Percentiles rank a stretch among this genome's conserved stretches.
phyloP scores from a whole-genome alignment of 2,113 vertebrate species.

The Mixornis gularis region DNA sequence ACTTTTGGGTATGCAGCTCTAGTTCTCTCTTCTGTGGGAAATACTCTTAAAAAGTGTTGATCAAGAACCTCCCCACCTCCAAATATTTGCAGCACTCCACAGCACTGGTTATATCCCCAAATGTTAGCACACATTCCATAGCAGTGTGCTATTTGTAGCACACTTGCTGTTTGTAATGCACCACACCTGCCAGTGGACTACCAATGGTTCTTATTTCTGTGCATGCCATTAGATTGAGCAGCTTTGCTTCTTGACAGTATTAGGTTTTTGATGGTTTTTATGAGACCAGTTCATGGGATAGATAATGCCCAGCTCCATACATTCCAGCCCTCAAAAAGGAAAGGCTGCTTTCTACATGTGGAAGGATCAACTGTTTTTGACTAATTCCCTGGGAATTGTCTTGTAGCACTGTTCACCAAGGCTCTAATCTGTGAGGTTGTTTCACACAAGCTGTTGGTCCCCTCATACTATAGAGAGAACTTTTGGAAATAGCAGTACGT shows the following conservation, averaged over 20 bases:
- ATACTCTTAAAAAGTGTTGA: neutral
- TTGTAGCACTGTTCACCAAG: neutral
- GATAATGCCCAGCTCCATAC: neutral
- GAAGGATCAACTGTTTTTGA: neutral
- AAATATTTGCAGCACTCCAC: neutral
- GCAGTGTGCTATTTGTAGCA: neutral
- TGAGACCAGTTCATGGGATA: neutral
- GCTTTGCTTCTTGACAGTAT: neutral
- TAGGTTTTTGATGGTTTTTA: neutral
- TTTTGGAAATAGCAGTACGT: neutral
- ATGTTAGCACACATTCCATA: rapidly evolving
- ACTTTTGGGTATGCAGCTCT: rapidly evolving
- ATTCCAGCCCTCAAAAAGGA: neutral
- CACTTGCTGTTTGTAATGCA: neutral
- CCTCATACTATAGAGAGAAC: neutral
- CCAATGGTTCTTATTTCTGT: neutral
- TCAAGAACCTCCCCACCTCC: neutral
- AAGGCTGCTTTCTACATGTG: neutral
- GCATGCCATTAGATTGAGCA: neutral
- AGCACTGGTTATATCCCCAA: neutral
- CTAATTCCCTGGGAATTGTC: neutral
- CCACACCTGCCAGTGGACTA: neutral
- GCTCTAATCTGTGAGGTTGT: neutral
- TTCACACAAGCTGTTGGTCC: neutral
- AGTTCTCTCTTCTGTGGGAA: neutral